A percentile compares a stretch with the other conserved stretches of the same genome.
phyloP scores from a whole-genome alignment of 2,797 vertebrate genomes.

The Onychomys leucogaster region DNA sequence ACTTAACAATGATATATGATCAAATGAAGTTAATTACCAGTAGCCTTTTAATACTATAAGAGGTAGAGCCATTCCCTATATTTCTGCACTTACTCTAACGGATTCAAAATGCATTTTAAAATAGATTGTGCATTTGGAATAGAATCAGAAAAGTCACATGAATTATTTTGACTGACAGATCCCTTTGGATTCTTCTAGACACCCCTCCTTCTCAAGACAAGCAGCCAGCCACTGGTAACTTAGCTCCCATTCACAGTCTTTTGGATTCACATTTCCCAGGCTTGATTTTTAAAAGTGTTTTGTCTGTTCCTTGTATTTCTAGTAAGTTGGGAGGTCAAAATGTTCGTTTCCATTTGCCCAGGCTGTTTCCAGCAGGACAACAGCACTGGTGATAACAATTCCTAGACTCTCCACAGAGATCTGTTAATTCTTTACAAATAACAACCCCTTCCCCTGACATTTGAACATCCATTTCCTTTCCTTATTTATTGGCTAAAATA shows the following conservation, averaged over 20 bases:
- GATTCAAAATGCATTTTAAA: background rate
- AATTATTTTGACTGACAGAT: background rate
- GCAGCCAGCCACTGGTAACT: background rate
- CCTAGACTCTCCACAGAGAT: no score
- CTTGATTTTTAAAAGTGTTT: background rate
- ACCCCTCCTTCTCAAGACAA: background rate
- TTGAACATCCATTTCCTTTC: background rate
- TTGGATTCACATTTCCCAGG: background rate
- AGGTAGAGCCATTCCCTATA: background rate
- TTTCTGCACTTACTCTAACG: background rate
- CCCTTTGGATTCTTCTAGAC: background rate
- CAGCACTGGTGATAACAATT: no score
- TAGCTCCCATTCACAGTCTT: background rate
- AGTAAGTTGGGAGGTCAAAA: background rate
- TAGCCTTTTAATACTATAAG: background rate
- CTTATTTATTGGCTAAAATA: conserved; percentile 27
- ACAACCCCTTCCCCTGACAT: background rate
- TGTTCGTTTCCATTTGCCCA: background rate
- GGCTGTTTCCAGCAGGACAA: background rate
- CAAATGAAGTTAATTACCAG: background rate
- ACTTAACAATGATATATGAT: background rate
- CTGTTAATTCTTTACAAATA: background rate
- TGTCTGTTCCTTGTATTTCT: background rate
- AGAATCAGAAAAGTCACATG: background rate
- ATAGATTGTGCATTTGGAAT: background rate